These are phyloP conservation scores for Sorex fumeus DNA, from an alignment of 2,113 vertebrate species.

Conservation along the genomic window DNA sequence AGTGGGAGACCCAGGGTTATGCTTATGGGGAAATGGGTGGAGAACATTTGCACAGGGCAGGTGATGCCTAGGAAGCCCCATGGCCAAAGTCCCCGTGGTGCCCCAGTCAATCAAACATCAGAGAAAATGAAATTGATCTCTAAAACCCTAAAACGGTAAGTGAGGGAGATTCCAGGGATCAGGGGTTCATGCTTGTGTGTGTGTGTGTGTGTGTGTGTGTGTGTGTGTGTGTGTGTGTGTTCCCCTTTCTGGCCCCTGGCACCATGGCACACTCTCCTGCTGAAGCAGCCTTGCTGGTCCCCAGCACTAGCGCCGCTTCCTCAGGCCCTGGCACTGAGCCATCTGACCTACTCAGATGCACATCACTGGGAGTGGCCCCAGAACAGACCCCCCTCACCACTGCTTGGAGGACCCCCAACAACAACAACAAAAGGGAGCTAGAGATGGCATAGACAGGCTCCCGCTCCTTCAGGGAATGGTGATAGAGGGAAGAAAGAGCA, in stretches of 20 bases:
- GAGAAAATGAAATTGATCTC: not conserved
- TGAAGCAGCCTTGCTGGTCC: too few species aligned
- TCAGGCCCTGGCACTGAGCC: too few species aligned
- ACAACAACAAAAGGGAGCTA: not conserved
- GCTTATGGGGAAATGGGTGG: not conserved
- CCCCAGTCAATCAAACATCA: not conserved
- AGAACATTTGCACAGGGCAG: not conserved
- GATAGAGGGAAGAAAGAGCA: too few species aligned
- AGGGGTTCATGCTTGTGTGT: not conserved
- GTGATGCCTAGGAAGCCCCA: not conserved
- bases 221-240: not conserved
- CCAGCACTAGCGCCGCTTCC: too few species aligned
- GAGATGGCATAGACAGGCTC: not conserved
- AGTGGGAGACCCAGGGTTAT: not conserved
- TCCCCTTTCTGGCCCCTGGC: too few species aligned
- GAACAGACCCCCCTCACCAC: not conserved
- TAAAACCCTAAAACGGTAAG: not conserved
- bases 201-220: too few species aligned
- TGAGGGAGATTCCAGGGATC: too few species aligned
- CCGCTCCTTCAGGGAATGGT: not conserved
- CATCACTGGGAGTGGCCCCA: not conserved
- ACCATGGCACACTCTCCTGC: too few species aligned
- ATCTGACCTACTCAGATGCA: too few species aligned
- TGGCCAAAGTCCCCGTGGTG: not conserved
- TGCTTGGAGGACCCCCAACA: too few species aligned